Evolutionary conservation across 1,140 invertebrate species (phyloP).

Genomic region (Macrobrachium rosenbergii): DNA sequence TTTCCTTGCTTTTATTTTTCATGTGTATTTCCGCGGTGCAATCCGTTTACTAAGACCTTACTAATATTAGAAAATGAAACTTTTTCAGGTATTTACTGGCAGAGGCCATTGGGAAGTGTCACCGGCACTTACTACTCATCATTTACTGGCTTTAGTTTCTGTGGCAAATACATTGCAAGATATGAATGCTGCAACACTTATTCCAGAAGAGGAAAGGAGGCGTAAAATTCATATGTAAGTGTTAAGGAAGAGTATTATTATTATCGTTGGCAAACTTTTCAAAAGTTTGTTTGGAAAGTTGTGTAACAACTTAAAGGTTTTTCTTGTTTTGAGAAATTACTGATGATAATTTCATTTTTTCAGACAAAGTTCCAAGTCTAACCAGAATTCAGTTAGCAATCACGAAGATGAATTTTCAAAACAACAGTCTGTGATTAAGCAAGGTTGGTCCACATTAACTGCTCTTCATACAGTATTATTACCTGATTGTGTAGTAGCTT

Average conservation of each 20-base stretch:
- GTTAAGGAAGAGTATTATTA: no score
- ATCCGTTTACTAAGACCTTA: no score
- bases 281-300: no score
- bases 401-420: slow-evolving; percentile 82
- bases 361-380: slow-evolving; percentile 74
- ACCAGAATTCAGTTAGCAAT: not conserved
- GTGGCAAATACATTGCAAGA: slow-evolving; percentile 98
- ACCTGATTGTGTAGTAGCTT: slow-evolving; percentile 85
- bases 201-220: slow-evolving; percentile 69
- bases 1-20: not conserved
- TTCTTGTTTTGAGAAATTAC: no score
- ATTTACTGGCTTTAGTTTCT: slow-evolving; percentile 93
- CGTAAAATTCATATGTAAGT: slow-evolving; percentile 63
- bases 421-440: slow-evolving; percentile 92
- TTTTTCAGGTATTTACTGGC: slow-evolving; percentile 79
- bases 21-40: not conserved
- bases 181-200: slow-evolving; percentile 95
- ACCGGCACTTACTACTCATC: slow-evolving; percentile 94
- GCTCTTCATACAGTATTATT: slow-evolving; percentile 96
- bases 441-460: slow-evolving; percentile 96
- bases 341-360: not conserved
- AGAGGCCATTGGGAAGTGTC: slow-evolving; percentile 96
- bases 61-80: no score
- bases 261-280: not conserved
- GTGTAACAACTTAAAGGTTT: no score